Conservation (phyloP, 1,140 invertebrate species). For the Tetragnatha versicolor region DNA sequence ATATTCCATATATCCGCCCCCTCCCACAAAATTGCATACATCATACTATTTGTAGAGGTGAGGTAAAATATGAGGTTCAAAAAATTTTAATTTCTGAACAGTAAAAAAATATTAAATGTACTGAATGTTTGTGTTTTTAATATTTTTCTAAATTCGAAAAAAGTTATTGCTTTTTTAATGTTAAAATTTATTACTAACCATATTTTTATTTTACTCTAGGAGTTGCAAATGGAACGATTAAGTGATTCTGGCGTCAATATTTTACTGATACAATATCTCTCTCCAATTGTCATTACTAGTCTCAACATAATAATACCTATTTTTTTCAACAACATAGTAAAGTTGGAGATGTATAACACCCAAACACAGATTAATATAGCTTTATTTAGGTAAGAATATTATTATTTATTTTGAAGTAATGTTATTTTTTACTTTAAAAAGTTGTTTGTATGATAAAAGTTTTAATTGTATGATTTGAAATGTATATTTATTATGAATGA, state of each 20-base stretch:
- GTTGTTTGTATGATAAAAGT: too few relatives aligned
- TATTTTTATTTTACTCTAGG: neutral
- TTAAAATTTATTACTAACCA: neutral
- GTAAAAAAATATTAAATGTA: too few relatives aligned
- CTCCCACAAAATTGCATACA: too few relatives aligned
- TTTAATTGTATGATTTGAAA: too few relatives aligned
- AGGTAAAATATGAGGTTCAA: too few relatives aligned
- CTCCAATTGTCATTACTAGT: conserved; percentile 36
- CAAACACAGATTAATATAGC: conserved; percentile 43
- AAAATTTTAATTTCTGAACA: neutral
- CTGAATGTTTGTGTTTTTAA: too few relatives aligned
- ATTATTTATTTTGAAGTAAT: neutral
- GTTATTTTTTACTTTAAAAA: neutral
- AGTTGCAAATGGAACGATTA: conserved; percentile 7
- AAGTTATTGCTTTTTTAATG: too few relatives aligned
- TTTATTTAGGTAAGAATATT: conserved; percentile 25
- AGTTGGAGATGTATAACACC: conserved; percentile 34
- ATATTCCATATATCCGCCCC: too few relatives aligned
- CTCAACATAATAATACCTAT: conserved; percentile 38
- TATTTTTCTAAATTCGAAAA: too few relatives aligned
- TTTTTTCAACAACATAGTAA: conserved; percentile 26
- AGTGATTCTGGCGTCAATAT: conserved; percentile 20
- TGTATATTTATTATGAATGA: too few relatives aligned
- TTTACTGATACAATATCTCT: conserved; percentile 29
- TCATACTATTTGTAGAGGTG: too few relatives aligned